Evolutionary conservation across 2,113 vertebrate species (phyloP).

Genomic region (Cyprinodon variegatus): DNA sequence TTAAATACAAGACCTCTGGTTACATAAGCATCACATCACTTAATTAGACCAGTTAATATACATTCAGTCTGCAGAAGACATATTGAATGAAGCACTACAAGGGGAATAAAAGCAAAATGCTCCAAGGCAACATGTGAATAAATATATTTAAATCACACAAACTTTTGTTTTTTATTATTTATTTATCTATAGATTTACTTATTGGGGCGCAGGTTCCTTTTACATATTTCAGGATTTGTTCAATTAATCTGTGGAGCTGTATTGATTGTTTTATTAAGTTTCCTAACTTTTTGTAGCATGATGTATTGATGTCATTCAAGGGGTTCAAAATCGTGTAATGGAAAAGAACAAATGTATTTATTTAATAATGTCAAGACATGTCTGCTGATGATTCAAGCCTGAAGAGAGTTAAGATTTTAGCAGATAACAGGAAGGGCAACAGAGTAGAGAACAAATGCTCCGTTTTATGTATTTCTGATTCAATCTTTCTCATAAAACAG

Average conservation of each 20-base stretch:
- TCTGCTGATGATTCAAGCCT: not conserved
- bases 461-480: not conserved
- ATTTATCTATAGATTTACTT: not conserved
- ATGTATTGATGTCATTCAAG: not conserved
- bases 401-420: not conserved
- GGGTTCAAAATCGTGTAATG: not conserved
- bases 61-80: not conserved
- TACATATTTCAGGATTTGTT: too few species aligned
- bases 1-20: constrained; percentile 49
- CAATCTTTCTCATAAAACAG: not conserved
- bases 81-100: not conserved
- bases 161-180: too few species aligned
- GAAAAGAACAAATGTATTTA: not conserved
- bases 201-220: too few species aligned
- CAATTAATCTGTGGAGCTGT: too few species aligned
- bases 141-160: too few species aligned
- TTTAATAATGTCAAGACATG: not conserved
- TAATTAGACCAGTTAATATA: constrained; percentile 54
- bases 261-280: too few species aligned
- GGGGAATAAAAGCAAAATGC: constrained; percentile 4
- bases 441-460: not conserved
- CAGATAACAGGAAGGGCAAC: not conserved
- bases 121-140: constrained; percentile 1
- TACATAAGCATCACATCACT: constrained; percentile 57
- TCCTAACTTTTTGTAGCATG: too few species aligned